phyloP scores from a whole-genome alignment of 2,888 invertebrate species.

The Epirrhoe tristata region DNA sequence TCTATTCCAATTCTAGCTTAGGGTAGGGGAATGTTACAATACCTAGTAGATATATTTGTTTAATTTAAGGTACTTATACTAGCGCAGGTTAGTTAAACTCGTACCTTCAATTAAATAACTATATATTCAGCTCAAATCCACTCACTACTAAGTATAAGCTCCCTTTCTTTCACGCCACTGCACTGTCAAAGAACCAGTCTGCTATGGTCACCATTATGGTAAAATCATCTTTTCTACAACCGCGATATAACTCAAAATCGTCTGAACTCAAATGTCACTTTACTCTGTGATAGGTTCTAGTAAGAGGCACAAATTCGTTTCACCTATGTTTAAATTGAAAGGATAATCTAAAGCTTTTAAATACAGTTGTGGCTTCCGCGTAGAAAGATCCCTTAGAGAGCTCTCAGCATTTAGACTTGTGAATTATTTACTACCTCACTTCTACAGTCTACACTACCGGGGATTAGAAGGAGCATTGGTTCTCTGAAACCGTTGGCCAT shows the following conservation, averaged over 20 bases:
- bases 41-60: not conserved
- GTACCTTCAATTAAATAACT: not conserved
- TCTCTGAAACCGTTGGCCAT: not conserved
- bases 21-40: too few relatives aligned
- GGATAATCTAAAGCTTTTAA: constrained; percentile 5
- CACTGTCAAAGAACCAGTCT: too few relatives aligned
- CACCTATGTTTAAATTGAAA: not conserved
- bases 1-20: too few relatives aligned
- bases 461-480: not conserved
- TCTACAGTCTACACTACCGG: constrained; percentile 5
- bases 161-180: too few relatives aligned
- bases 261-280: too few relatives aligned
- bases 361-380: constrained; percentile 7
- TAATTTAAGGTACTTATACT: too few relatives aligned
- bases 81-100: not conserved
- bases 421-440: constrained; percentile 19
- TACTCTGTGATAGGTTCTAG: too few relatives aligned
- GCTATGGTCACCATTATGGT: too few relatives aligned
- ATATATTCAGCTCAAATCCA: constrained; percentile 4
- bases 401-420: constrained; percentile 13
- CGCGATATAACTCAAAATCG: too few relatives aligned
- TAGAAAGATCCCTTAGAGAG: constrained; percentile 9
- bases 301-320: too few relatives aligned
- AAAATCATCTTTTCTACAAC: too few relatives aligned
- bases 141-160: not conserved